These are phyloP conservation scores for Galerucella calmariensis DNA, from an alignment of 2,888 invertebrate species.

Conservation along the genomic window DNA sequence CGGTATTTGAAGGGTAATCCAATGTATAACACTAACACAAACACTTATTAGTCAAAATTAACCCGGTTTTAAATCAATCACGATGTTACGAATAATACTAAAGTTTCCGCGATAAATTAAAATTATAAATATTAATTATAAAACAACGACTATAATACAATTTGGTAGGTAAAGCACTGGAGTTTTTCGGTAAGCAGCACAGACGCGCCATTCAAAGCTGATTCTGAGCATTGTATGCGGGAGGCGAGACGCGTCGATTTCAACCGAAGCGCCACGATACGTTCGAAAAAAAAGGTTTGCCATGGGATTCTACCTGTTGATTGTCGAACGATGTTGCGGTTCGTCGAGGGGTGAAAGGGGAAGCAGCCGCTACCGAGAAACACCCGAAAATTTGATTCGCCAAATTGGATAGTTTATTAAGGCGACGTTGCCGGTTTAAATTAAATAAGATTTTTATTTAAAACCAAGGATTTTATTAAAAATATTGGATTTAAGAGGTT, in stretches of 20 bases:
- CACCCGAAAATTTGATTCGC: constrained; percentile 27
- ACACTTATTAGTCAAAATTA: not conserved
- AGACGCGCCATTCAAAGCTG: constrained; percentile 54
- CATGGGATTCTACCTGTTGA: constrained; percentile 52
- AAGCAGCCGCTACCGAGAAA: constrained; percentile 3
- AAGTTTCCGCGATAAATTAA: not conserved
- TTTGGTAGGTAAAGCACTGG: constrained; percentile 55
- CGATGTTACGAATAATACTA: not conserved
- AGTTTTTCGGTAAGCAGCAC: constrained; percentile 39
- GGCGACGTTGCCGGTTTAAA: not conserved
- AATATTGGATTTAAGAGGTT: too few relatives aligned
- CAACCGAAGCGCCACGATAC: constrained; percentile 52
- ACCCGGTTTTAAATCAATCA: not conserved
- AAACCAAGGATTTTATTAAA: too few relatives aligned
- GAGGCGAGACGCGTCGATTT: constrained; percentile 54
- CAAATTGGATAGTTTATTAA: not conserved
- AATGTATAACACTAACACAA: not conserved
- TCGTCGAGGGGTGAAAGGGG: not conserved
- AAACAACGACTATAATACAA: constrained; percentile 48
- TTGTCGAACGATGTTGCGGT: constrained; percentile 33
- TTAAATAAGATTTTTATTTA: not conserved
- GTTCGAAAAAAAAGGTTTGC: constrained; percentile 49
- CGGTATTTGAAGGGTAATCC: not conserved
- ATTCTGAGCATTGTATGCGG: constrained; percentile 46
- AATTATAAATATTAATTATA: not conserved